Conservation (phyloP, 2,888 invertebrate species). For the Nephrotoma appendiculata region DNA sequence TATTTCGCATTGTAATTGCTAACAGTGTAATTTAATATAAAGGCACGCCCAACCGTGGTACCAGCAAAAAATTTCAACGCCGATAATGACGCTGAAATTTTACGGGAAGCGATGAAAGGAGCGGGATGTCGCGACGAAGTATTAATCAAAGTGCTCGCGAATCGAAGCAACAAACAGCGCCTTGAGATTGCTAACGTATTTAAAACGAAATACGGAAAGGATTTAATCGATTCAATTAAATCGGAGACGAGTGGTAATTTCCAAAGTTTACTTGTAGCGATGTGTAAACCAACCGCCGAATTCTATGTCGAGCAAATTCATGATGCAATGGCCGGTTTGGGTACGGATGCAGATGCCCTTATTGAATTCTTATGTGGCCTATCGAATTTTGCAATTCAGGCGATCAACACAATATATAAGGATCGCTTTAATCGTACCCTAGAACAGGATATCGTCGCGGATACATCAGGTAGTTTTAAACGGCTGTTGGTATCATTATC, state of each 20-base stretch:
- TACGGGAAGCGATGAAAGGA: conserved; percentile 44
- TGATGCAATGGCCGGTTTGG: conserved; percentile 69
- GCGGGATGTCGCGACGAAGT: background rate
- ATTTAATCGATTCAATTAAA: conserved; percentile 68
- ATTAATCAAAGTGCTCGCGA: background rate
- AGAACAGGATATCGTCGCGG: no score
- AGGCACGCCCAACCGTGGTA: conserved; percentile 51
- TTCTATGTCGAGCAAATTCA: conserved; percentile 73
- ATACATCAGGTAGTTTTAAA: no score
- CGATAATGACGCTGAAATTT: conserved; percentile 60
- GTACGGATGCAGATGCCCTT: conserved; percentile 71
- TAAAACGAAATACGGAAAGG: conserved; percentile 37
- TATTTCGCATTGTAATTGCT: background rate
- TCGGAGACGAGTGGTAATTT: conserved; percentile 83
- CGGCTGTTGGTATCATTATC: no score
- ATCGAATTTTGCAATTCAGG: no score
- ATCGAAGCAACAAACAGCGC: conserved; percentile 70
- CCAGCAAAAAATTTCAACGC: conserved; percentile 67
- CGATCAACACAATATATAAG: no score
- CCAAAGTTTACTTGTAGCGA: conserved; percentile 64
- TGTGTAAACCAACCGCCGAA: conserved; percentile 73
- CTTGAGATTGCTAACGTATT: conserved; percentile 24
- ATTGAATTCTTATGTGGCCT: conserved; percentile 82
- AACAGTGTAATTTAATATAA: background rate
- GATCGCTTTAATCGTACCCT: no score